Conservation (phyloP, 2,888 invertebrate genomes). For the Belgica antarctica region DNA sequence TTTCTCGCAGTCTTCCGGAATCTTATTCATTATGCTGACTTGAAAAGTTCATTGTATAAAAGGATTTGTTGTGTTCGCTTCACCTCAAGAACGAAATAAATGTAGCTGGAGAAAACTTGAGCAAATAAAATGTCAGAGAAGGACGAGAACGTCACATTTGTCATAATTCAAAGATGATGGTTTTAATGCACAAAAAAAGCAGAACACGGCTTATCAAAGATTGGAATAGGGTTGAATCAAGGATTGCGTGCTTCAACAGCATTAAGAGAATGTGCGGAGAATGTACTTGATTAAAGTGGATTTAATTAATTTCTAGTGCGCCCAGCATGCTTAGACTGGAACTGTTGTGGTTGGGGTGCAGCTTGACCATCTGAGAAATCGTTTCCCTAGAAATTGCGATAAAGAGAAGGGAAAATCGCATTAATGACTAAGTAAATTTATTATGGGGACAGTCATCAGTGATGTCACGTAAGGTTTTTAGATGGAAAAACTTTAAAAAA, state of each 20-base stretch:
- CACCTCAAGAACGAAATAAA: background rate
- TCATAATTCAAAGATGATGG: constrained; percentile 12
- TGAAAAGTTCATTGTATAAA: background rate
- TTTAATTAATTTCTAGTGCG: constrained; percentile 42
- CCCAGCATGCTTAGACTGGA: constrained; percentile 36
- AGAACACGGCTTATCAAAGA: background rate
- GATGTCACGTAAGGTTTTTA: no score
- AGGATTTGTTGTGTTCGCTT: background rate
- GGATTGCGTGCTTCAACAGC: constrained; percentile 6
- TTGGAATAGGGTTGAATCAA: constrained; percentile 15
- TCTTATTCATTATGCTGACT: background rate
- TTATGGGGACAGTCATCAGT: background rate
- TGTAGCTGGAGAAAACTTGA: background rate
- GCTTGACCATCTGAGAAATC: background rate
- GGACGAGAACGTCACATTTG: constrained; percentile 8
- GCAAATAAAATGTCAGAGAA: background rate
- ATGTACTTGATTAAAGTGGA: background rate
- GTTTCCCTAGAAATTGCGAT: constrained; percentile 5
- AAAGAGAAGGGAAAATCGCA: background rate
- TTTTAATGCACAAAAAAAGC: constrained; percentile 1
- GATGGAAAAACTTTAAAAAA: background rate
- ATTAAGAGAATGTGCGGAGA: constrained; percentile 5
- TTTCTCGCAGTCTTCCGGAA: background rate
- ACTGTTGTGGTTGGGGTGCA: constrained; percentile 33
- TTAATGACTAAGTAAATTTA: background rate